Evolutionary conservation across 2,113 vertebrate genomes (phyloP).

Genomic region (Hemiscyllium ocellatum): DNA sequence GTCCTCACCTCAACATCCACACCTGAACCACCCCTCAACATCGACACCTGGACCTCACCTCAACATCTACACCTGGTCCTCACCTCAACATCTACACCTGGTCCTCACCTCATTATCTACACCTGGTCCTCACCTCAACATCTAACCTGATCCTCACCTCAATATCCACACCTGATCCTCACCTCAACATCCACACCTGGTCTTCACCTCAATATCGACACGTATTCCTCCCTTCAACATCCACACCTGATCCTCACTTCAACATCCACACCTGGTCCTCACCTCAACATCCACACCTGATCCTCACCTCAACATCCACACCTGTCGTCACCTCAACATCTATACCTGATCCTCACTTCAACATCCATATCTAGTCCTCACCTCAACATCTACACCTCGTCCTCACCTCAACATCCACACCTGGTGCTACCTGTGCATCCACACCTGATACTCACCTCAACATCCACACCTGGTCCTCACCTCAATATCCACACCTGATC

Average conservation of each 20-base stretch:
- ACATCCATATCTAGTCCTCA: too few relatives aligned
- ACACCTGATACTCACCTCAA: too few relatives aligned
- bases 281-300: not conserved
- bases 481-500: not conserved
- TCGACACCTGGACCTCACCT: too few relatives aligned
- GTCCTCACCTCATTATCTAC: too few relatives aligned
- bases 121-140: not conserved
- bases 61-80: not conserved
- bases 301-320: not conserved
- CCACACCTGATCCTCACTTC: too few relatives aligned
- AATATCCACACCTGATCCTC: not conserved
- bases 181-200: not conserved
- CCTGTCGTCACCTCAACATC: too few relatives aligned
- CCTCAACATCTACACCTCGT: not conserved
- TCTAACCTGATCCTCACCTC: too few relatives aligned
- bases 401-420: not conserved
- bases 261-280: not conserved
- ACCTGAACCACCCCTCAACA: not conserved
- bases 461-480: not conserved
- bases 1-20: too few relatives aligned
- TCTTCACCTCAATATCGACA: not conserved
- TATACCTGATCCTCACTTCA: not conserved
- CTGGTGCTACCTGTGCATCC: not conserved
- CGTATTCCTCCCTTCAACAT: not conserved
- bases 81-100: not conserved